Base-by-base conservation (phyloP, 2,888 invertebrate genomes). In the Branchipolynoe longqiensis region DNA sequence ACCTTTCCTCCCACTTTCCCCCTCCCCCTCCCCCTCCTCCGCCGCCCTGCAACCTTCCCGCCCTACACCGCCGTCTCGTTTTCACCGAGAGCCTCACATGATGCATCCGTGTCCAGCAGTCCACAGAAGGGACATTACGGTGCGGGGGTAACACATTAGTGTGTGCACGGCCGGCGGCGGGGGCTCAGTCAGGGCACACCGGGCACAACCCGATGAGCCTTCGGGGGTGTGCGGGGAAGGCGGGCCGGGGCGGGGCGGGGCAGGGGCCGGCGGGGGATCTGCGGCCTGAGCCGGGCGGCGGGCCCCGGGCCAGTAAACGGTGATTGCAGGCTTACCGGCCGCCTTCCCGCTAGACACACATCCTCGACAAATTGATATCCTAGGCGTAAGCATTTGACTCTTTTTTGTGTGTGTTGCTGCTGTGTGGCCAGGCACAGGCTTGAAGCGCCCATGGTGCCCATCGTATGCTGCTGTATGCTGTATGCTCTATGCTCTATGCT, bases 261-360 rank as follows among this genome's bases (percentile, higher is more conserved):
- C 6, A 22, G 69, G 62, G 62, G 31, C 31, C 62, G 31, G 62
- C 31, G 62, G 2, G 22, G 14, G 36, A 69, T 8, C 22, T 38
- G 36, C 69, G 18, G 62, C 38, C 69, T 69, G 69, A 69, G 33
- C 69, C 69, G 36, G 12, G 62, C 38, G 36, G 38, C 38, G 38
- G 38, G 38, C 33, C 36, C n/a, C 14, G 69, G n/a, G 69, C 69
- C 69, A 22, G 69, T 36, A 38, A 38, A 33, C 69, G 38, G 69
- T 69, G 69, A 69, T 69, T 69, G 69, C 36, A 22, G 69, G 69
- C 69, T 69, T 69, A 69, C 33, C 38, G 36, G 22, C 69, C n/a
- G 69, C 69, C 69, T 62, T 22, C 18, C 36, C 69, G 36, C 36
- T 14, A 33, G 69, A 69, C 69, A 69, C 69, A 69, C 69, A 69